These are phyloP conservation scores for Gymnocypris eckloni DNA, from an alignment of 2,797 vertebrate genomes.

Conservation along the genomic window DNA sequence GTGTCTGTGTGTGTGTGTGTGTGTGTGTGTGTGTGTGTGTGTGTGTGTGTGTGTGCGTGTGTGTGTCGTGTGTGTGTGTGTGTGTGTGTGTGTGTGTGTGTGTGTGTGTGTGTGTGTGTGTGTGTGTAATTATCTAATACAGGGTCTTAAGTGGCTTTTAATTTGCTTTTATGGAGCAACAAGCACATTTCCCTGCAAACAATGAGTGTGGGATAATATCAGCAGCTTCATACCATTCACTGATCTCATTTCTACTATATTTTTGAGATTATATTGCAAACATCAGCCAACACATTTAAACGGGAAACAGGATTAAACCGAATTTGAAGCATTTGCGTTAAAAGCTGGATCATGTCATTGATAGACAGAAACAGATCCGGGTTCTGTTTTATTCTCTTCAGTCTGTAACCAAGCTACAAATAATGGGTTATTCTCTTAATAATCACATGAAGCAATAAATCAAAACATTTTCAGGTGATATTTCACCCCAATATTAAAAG, in stretches of 20 bases:
- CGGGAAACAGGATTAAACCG: slow-evolving; percentile 10
- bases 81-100: too few species aligned
- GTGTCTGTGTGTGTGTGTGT: too few species aligned
- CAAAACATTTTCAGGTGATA: not conserved
- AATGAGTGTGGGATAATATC: slow-evolving; percentile 20
- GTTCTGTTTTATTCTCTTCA: slow-evolving; percentile 9
- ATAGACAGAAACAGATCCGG: slow-evolving; percentile 2
- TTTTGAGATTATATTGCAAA: slow-evolving; percentile 24
- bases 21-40: too few species aligned
- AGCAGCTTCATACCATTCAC: not conserved
- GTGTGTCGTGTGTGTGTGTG: too few species aligned
- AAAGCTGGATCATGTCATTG: slow-evolving; percentile 27
- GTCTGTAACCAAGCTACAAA: not conserved
- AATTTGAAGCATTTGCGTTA: slow-evolving; percentile 10
- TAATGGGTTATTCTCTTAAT: not conserved
- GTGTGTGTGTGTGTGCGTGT: too few species aligned
- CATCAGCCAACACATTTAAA: slow-evolving; percentile 2
- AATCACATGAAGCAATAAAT: not conserved
- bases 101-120: too few species aligned
- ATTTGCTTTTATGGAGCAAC: slow-evolving; percentile 14
- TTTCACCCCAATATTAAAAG: not conserved
- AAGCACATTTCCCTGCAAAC: slow-evolving; percentile 10
- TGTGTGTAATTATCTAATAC: not conserved
- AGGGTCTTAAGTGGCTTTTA: slow-evolving; percentile 15
- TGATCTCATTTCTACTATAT: slow-evolving; percentile 6